A percentile compares a stretch with the other conserved stretches of the same genome.
These are phyloP conservation scores for Galeopsomyia nigrocyanea DNA, from an alignment of 2,888 invertebrate species.

Conservation along the genomic window DNA sequence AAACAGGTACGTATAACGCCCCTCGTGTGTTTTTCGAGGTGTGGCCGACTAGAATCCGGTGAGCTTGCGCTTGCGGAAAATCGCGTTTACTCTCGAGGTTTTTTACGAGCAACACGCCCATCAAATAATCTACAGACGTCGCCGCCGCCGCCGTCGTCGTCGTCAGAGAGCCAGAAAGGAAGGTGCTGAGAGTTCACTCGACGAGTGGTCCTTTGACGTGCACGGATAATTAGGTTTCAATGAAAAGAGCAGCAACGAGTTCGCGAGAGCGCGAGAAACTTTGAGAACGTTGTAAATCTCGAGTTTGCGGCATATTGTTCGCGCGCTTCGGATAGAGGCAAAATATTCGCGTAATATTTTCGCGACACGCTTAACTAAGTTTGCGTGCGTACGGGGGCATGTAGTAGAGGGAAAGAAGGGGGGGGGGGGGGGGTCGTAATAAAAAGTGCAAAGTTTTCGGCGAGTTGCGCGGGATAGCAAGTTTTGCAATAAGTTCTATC, in stretches of 20 bases:
- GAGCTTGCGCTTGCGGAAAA: not conserved
- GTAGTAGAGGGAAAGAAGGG: no score
- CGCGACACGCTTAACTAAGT: slow-evolving; percentile 32
- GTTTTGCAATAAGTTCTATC: slow-evolving; percentile 45
- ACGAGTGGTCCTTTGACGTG: not conserved
- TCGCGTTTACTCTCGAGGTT: slow-evolving; percentile 13
- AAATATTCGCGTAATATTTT: slow-evolving; percentile 33
- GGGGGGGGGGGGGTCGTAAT: slow-evolving; percentile 9
- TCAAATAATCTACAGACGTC: no score
- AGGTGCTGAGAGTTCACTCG: no score
- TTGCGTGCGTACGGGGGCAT: slow-evolving; percentile 8
- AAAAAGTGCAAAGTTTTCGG: slow-evolving; percentile 40
- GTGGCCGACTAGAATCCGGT: not conserved
- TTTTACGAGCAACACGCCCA: no score
- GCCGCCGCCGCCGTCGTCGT: no score
- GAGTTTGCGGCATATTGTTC: not conserved
- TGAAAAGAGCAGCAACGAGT: no score
- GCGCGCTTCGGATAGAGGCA: slow-evolving; percentile 13
- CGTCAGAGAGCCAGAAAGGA: no score
- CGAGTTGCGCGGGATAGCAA: slow-evolving; percentile 12
- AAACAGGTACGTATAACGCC: no score
- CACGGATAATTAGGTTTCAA: not conserved
- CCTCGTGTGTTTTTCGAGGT: no score
- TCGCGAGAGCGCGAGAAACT: not conserved
- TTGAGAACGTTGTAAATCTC: not conserved